A percentile compares a stretch with the other conserved stretches of the same genome.
These are phyloP conservation scores for Nemoura dubitans DNA, from an alignment of 2,888 invertebrate genomes.

Conservation along the genomic window DNA sequence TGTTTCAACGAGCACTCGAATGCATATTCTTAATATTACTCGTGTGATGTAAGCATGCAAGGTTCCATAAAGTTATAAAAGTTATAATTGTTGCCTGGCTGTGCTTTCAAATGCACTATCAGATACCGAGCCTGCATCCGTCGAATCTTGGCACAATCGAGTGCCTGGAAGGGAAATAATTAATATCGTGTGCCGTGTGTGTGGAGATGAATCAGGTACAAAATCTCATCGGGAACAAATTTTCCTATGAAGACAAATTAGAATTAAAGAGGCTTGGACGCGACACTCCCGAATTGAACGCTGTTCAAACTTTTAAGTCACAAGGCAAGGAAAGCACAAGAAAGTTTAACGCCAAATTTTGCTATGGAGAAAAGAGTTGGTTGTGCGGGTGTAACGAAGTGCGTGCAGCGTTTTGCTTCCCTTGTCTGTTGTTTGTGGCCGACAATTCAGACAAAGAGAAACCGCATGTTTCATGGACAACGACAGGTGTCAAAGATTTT, in stretches of 20 bases:
- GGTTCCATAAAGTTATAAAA: no score
- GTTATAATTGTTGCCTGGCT: no score
- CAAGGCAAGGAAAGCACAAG: background rate
- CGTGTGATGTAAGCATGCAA: no score
- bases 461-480: slow-evolving; percentile 44
- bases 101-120: no score
- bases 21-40: no score
- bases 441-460: background rate
- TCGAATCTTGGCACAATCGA: no score
- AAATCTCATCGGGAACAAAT: background rate
- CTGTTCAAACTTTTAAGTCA: background rate
- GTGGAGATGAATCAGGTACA: background rate
- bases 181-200: no score
- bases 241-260: background rate
- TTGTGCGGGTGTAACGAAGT: slow-evolving; percentile 33
- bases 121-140: no score
- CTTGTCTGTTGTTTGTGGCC: slow-evolving; percentile 52
- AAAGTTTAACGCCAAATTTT: slow-evolving; percentile 24
- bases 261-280: slow-evolving; percentile 15
- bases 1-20: no score
- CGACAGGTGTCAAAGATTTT: slow-evolving; percentile 49
- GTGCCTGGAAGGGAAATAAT: no score
- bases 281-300: background rate
- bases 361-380: slow-evolving; percentile 24
- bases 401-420: slow-evolving; percentile 51